These are phyloP conservation scores for Gnathonemus longibarbis DNA, from an alignment of 2,113 vertebrate genomes.

Conservation along the genomic window DNA sequence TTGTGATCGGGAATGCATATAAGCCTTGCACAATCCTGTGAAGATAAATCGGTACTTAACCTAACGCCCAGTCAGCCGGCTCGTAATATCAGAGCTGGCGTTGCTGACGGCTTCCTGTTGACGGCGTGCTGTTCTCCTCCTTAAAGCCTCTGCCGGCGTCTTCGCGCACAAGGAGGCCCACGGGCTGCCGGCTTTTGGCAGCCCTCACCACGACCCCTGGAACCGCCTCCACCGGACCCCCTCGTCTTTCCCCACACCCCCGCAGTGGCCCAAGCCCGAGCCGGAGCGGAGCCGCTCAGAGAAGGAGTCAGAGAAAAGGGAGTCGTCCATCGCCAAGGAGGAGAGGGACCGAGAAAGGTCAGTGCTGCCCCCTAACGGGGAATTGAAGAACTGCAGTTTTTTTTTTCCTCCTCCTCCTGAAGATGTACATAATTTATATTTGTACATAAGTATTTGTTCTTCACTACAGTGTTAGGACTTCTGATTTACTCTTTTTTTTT, in stretches of 20 bases:
- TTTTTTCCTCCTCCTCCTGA: not conserved
- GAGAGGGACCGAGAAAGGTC: conserved; percentile 51
- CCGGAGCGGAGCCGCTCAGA: conserved; percentile 59
- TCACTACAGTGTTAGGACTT: not conserved
- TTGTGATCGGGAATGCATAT: not conserved
- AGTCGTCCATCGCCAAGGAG: not conserved
- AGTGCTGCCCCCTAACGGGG: conserved; percentile 24
- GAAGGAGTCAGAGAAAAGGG: conserved; percentile 45
- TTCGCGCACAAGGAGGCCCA: conserved; percentile 69
- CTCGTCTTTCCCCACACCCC: conserved; percentile 67
- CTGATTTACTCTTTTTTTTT: not conserved
- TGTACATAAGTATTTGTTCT: not conserved
- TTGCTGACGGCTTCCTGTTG: not conserved
- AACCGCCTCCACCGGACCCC: conserved; percentile 66
- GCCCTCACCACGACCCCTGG: conserved; percentile 67
- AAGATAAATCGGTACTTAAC: not conserved
- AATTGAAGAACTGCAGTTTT: not conserved
- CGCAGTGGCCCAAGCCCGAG: conserved; percentile 68
- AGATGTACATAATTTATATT: not conserved
- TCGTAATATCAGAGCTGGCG: too few species aligned
- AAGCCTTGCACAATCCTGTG: not conserved
- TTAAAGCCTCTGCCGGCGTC: conserved; percentile 60
- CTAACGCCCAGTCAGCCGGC: not conserved
- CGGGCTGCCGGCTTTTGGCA: conserved; percentile 57
- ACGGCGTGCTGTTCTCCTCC: conserved; percentile 17